Evolutionary conservation across 2,113 vertebrate genomes (phyloP), one percentile per base, ranked within the genome.

Genomic region (Anthoscopus minutus): DNA sequence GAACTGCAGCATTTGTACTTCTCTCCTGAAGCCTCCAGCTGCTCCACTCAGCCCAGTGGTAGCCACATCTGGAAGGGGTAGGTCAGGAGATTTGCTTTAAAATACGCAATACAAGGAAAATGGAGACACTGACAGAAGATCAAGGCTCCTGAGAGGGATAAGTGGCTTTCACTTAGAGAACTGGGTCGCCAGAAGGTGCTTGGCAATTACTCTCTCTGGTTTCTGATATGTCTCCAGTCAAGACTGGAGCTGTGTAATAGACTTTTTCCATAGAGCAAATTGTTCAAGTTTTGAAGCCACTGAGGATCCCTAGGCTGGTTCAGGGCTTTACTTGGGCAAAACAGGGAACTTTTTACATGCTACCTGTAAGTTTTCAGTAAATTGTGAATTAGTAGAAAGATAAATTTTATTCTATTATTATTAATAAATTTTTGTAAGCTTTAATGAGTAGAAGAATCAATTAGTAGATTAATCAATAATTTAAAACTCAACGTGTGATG

Each of bases 41-140:
- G 8, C 48, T 27, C 21, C 18, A 0, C 13, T 54, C 17, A 21
- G 35, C 50, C 48, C 62, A 50, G 47, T 1, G 4, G 37, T 38
- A 67, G n/a, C 37, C 20, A n/a, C 0, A 0, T 37, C 31, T 30
- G 24, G 51, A 61, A 38, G 15, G 15, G 18, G 17, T 5, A 10
- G 28, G 9, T 53, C 4, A 4, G 31, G 42, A 81, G n/a, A 20
- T 50, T 53, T 86, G 57, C 62, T 48, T 69, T 58, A 5, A 42
- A 15, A 79, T 30, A 22, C 13, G 33, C 23, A 84, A 7, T 37
- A 31, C 31, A 18, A 21, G 23, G 15, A 15, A 85, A 81, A 62
- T 27, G 8, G 40, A 80, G 44, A 27, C 7, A 6, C 11, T 57
- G 9, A 35, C 21, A 71, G 56, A 79, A 81, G 65, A 67, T 81